A percentile compares a stretch with the other conserved stretches of the same genome.
phyloP scores from a whole-genome alignment of 1,140 invertebrate genomes.

The Aphelinus atriplicis region DNA sequence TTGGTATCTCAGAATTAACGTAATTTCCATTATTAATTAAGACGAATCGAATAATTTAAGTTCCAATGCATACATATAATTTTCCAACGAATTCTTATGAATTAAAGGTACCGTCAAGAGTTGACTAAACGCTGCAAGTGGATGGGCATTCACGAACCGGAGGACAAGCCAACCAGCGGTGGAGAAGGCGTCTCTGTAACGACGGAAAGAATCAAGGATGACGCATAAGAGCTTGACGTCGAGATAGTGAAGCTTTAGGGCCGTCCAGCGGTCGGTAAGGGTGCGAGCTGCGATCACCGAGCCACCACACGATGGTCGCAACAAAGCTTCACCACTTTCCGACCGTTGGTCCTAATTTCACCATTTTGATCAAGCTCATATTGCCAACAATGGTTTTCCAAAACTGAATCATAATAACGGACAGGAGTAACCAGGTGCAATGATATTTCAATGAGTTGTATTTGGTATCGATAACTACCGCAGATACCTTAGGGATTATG shows the following conservation, averaged over 20 bases:
- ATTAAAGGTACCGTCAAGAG: conserved; percentile 67
- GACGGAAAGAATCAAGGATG: conserved; percentile 59
- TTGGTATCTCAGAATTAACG: background rate
- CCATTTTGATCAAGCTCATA: no score
- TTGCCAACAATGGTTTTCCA: no score
- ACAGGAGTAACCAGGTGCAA: background rate
- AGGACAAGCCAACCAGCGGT: conserved; percentile 44
- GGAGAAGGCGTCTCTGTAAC: conserved; percentile 47
- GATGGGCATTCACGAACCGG: conserved; percentile 73
- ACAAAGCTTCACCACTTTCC: conserved; percentile 2
- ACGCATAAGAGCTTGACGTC: conserved; percentile 48
- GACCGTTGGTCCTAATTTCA: background rate
- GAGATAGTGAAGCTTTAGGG: background rate
- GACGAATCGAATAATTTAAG: no score
- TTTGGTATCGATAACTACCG: no score
- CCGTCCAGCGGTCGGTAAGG: background rate
- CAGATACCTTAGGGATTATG: no score
- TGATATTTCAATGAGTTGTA: background rate
- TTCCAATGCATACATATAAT: no score
- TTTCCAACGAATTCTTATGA: no score
- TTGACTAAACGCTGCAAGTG: conserved; percentile 76
- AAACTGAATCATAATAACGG: background rate
- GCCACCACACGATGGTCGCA: conserved; percentile 34
- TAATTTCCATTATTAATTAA: background rate
- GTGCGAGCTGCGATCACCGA: conserved; percentile 26